Evolutionary conservation across 2,113 vertebrate genomes (phyloP).

Genomic region (Cairina moschata): DNA sequence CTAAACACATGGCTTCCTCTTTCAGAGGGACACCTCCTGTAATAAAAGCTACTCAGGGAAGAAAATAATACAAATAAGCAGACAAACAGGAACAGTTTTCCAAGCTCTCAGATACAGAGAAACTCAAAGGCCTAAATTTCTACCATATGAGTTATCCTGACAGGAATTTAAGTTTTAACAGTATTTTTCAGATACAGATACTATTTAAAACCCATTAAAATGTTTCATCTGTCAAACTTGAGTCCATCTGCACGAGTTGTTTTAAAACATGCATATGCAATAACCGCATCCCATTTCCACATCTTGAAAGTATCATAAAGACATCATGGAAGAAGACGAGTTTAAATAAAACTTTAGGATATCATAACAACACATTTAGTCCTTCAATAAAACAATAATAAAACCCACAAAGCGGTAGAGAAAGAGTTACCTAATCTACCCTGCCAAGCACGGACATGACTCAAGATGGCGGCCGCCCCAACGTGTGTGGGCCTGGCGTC

Average conservation of each 20-base stretch:
- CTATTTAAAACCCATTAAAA: constrained; percentile 9
- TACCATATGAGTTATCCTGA: neutral
- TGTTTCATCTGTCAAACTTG: neutral
- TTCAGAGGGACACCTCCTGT: neutral
- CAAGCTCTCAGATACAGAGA: neutral
- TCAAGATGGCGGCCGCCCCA: neutral
- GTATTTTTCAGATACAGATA: neutral
- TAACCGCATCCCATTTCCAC: neutral
- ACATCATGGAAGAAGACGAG: neutral
- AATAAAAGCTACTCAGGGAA: neutral
- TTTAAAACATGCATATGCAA: neutral
- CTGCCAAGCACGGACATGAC: neutral
- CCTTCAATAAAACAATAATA: neutral
- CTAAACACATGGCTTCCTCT: neutral
- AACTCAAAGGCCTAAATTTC: neutral
- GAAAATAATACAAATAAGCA: neutral
- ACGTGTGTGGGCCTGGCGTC: neutral
- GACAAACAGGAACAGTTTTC: neutral
- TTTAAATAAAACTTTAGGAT: neutral
- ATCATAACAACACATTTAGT: neutral
- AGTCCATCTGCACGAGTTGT: neutral
- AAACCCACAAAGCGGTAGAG: neutral
- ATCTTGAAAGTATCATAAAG: neutral
- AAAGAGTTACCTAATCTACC: neutral
- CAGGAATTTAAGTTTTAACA: neutral